These are phyloP conservation scores for Geotrupes spiniger DNA, from an alignment of 2,888 invertebrate genomes.

Conservation along the genomic window DNA sequence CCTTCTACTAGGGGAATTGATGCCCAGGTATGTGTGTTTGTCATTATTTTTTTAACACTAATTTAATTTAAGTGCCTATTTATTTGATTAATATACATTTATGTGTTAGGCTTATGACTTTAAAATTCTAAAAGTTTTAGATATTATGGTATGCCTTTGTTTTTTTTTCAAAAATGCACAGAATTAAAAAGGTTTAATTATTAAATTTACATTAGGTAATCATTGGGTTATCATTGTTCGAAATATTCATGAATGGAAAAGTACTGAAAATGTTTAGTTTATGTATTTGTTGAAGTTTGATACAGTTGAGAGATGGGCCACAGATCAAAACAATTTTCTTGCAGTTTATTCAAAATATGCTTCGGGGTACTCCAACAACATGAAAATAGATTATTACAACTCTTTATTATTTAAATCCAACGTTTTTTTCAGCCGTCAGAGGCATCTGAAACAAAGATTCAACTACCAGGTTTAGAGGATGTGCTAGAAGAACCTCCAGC, in stretches of 20 bases:
- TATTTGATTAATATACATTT: too few relatives aligned
- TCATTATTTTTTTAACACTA: slow-evolving; percentile 19
- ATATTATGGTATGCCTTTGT: too few relatives aligned
- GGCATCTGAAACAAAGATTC: slow-evolving; percentile 77
- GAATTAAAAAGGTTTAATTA: too few relatives aligned
- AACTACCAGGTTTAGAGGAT: slow-evolving; percentile 67
- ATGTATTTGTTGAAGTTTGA: too few relatives aligned
- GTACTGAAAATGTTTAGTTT: too few relatives aligned
- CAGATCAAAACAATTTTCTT: slow-evolving; percentile 1
- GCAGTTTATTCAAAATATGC: neutral
- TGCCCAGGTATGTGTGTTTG: slow-evolving; percentile 59
- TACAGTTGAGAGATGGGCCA: too few relatives aligned
- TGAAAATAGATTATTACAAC: too few relatives aligned
- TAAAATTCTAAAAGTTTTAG: too few relatives aligned
- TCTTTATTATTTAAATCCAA: slow-evolving; percentile 5
- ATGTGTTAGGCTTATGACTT: too few relatives aligned
- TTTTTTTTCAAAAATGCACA: too few relatives aligned
- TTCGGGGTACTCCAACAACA: neutral
- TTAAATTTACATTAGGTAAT: too few relatives aligned
- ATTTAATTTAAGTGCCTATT: slow-evolving; percentile 6
- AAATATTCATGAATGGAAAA: neutral
- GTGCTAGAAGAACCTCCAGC: slow-evolving; percentile 50
- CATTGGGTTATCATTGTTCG: too few relatives aligned
- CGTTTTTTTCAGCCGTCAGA: slow-evolving; percentile 63
- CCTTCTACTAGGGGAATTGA: slow-evolving; percentile 51